Conservation (phyloP, 2,113 vertebrate genomes). For the Apodemus speciosus region DNA sequence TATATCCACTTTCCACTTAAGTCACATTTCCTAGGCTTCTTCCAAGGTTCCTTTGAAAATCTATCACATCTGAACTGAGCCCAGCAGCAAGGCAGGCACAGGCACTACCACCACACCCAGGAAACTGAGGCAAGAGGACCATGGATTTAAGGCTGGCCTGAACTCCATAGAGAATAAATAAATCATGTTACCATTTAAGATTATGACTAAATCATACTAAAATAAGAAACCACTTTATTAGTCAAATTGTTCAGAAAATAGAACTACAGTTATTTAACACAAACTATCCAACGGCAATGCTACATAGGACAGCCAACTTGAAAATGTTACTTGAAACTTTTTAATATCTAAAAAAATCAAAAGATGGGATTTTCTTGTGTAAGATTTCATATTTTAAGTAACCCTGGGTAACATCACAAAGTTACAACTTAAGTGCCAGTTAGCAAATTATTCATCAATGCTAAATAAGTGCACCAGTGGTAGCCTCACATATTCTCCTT, state of each 20-base stretch:
- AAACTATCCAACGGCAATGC: slow-evolving; percentile 49
- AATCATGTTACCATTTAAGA: slow-evolving; percentile 45
- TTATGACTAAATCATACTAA: not conserved
- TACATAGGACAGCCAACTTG: slow-evolving; percentile 26
- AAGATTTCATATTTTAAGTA: slow-evolving; percentile 33
- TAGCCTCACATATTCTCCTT: not conserved
- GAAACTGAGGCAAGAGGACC: not conserved
- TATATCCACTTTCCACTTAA: not conserved
- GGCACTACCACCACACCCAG: not conserved
- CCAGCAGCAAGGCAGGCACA: not conserved
- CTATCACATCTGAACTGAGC: not conserved
- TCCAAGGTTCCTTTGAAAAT: slow-evolving; percentile 36
- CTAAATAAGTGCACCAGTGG: not conserved
- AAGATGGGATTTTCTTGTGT: slow-evolving; percentile 6
- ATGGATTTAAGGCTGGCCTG: not conserved
- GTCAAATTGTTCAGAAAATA: slow-evolving; percentile 57
- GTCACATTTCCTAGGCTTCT: not conserved
- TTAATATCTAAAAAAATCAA: slow-evolving; percentile 33
- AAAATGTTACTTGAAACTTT: slow-evolving; percentile 63
- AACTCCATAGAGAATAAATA: not conserved
- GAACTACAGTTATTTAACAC: slow-evolving; percentile 14
- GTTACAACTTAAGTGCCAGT: not conserved
- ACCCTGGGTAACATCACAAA: not conserved
- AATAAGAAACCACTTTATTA: slow-evolving; percentile 24
- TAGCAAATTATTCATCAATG: slow-evolving; percentile 48